Conservation (phyloP, 2,888 invertebrate species). For the Lumbricus terrestris region DNA sequence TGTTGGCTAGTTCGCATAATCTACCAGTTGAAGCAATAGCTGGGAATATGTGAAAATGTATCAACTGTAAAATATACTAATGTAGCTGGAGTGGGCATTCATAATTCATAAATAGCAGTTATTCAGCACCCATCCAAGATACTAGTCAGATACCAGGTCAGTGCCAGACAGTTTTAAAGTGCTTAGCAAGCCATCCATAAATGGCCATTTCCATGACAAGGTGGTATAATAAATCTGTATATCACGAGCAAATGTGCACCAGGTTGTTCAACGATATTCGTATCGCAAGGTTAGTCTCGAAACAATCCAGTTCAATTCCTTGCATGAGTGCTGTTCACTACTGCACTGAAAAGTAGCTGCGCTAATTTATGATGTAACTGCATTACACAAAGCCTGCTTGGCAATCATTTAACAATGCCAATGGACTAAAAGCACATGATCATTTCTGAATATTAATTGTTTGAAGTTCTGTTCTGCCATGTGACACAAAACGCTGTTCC, state of each 20-base stretch:
- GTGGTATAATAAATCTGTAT: too few species aligned
- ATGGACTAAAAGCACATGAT: not conserved
- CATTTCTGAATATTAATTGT: not conserved
- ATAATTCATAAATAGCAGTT: not conserved
- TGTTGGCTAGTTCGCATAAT: not conserved
- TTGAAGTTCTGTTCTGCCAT: not conserved
- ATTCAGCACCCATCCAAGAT: not conserved
- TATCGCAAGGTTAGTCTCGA: too few species aligned
- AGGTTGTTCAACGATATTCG: too few species aligned
- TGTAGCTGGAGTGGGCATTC: not conserved
- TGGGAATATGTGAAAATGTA: not conserved
- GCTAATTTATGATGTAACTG: not conserved
- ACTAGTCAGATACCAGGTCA: not conserved
- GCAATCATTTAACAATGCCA: not conserved
- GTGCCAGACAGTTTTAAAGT: too few species aligned
- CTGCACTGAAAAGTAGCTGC: too few species aligned
- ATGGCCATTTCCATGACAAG: too few species aligned
- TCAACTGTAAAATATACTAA: not conserved
- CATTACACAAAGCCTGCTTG: not conserved
- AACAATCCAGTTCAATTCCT: too few species aligned
- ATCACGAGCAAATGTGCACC: too few species aligned
- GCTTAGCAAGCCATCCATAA: too few species aligned
- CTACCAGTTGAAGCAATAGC: not conserved
- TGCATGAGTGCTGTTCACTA: too few species aligned
- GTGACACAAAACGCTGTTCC: conserved; percentile 42